These are phyloP conservation scores for Helicoverpa assulta DNA, from an alignment of 2,888 invertebrate genomes.

Conservation along the genomic window DNA sequence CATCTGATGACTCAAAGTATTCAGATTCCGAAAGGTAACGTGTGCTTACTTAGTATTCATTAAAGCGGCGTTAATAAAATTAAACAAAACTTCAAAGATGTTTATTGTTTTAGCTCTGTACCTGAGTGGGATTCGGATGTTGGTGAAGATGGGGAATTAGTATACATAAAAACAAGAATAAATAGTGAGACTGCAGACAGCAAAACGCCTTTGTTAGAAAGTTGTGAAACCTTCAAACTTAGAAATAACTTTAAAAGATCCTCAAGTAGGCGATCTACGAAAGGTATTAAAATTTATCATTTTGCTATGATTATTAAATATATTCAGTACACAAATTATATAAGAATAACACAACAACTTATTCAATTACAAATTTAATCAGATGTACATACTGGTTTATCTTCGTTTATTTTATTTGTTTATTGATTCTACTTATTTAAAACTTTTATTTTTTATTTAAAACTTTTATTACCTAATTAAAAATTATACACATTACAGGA, in stretches of 20 bases:
- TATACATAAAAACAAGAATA: constrained; percentile 91
- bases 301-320: neutral
- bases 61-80: neutral
- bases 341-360: neutral
- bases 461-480: no score
- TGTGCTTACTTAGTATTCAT: neutral
- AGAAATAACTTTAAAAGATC: constrained; percentile 86
- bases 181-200: constrained; percentile 58
- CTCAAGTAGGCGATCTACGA: constrained; percentile 83
- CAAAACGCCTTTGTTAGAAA: constrained; percentile 80
- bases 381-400: neutral
- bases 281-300: constrained; percentile 70
- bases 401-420: neutral
- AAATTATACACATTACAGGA: constrained; percentile 66
- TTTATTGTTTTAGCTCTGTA: constrained; percentile 87
- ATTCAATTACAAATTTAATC: neutral
- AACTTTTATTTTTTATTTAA: no score
- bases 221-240: constrained; percentile 83
- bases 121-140: constrained; percentile 93
- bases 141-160: constrained; percentile 91
- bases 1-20: constrained; percentile 88
- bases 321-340: no score
- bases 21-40: constrained; percentile 91
- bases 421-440: no score
- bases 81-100: neutral